Evolutionary conservation across 2,888 invertebrate species (phyloP).

Genomic region (Rhyacophila evoluta): DNA sequence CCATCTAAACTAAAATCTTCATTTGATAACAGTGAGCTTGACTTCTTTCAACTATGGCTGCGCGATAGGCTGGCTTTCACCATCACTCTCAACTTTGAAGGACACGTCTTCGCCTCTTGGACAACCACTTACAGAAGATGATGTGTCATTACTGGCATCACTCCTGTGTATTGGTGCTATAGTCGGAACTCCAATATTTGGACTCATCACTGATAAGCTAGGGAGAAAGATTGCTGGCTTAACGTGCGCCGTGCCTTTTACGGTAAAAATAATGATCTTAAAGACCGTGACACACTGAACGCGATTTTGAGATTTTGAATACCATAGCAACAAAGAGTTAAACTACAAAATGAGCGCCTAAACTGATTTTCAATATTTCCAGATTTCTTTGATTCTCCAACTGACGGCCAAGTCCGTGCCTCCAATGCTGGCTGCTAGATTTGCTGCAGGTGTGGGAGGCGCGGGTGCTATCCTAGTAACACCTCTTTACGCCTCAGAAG

Average conservation of each 20-base stretch:
- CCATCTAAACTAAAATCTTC: no score
- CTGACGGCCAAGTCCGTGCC: conserved; percentile 36
- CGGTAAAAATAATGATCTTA: no score
- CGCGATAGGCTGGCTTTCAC: conserved; percentile 72
- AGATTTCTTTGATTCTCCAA: conserved; percentile 46
- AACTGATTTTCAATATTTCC: no score
- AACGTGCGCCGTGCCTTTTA: conserved; percentile 69
- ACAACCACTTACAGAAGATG: conserved; percentile 65
- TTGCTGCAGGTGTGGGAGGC: conserved; percentile 67
- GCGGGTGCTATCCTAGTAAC: conserved; percentile 64
- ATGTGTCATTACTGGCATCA: conserved; percentile 71
- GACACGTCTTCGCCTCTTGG: conserved; percentile 64
- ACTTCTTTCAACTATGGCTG: conserved; percentile 71
- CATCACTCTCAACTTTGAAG: conserved; percentile 69
- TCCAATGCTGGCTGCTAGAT: conserved; percentile 62
- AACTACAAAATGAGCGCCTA: no score
- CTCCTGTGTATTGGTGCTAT: conserved; percentile 70
- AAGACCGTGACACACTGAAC: no score
- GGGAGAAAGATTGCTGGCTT: conserved; percentile 70
- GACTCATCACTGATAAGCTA: conserved; percentile 67
- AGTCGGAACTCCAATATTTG: conserved; percentile 69
- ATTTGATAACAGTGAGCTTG: conserved; percentile 66
- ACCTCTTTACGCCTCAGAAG: conserved; percentile 70
- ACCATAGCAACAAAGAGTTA: no score
- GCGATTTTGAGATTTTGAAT: no score